Evolutionary conservation across 53 echinoderm and acorn worm genomes (phyloP).

Genomic region (Henricia sp.): DNA sequence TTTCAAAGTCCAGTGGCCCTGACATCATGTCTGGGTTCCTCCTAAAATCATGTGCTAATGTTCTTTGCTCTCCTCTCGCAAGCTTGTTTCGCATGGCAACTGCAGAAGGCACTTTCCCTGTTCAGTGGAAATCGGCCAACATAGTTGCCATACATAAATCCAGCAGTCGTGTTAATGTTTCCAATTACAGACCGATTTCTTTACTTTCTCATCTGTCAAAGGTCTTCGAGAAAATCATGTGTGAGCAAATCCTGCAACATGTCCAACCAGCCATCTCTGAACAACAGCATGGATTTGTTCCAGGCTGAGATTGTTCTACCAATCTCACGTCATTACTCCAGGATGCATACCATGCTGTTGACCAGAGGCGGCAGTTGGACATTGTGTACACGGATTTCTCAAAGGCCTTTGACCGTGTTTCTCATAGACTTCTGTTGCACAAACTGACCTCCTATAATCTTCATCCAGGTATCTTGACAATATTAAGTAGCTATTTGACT

Average conservation of each 20-base stretch:
- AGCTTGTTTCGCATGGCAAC: not conserved
- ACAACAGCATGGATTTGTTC: too few species aligned
- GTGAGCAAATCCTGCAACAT: not conserved
- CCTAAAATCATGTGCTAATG: not conserved
- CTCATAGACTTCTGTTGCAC: not conserved
- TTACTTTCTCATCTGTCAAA: too few species aligned
- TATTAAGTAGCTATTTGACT: slow-evolving; percentile 1
- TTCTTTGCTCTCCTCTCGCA: not conserved
- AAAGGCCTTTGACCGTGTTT: too few species aligned
- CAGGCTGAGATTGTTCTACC: too few species aligned
- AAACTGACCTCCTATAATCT: not conserved
- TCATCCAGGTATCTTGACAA: not conserved
- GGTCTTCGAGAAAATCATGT: not conserved
- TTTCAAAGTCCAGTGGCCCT: not conserved
- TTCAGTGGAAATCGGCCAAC: not conserved
- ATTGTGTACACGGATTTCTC: too few species aligned
- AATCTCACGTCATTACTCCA: too few species aligned
- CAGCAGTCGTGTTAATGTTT: not conserved
- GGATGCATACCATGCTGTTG: too few species aligned
- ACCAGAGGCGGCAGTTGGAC: too few species aligned
- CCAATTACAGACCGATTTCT: too few species aligned
- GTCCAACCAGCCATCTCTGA: too few species aligned
- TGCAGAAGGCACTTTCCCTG: not conserved
- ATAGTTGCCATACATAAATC: not conserved
- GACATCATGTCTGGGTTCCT: not conserved